Conservation (phyloP, 1,140 invertebrate species). For the Triops longicaudatus region DNA sequence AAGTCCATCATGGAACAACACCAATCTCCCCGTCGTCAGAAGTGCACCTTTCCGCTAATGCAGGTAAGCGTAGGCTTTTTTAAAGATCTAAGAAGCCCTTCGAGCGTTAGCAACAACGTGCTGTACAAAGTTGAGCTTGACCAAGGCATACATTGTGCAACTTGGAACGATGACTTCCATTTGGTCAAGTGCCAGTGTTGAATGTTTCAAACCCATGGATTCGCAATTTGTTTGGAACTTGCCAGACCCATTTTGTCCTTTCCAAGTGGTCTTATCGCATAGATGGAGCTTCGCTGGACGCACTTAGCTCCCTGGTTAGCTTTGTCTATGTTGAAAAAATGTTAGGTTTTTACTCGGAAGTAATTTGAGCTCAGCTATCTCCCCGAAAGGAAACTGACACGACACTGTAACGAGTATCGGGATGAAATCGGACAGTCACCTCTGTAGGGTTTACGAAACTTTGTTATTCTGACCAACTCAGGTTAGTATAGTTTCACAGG, state of each 20-base stretch:
- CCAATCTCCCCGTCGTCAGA: not conserved
- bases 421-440: not conserved
- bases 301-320: too few species aligned
- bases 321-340: not conserved
- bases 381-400: not conserved
- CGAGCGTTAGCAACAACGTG: not conserved
- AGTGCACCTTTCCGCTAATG: constrained; percentile 5
- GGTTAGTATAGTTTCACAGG: too few species aligned
- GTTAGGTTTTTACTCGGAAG: not conserved
- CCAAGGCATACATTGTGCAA: too few species aligned
- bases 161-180: too few species aligned
- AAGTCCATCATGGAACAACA: not conserved
- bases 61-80: not conserved
- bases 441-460: not conserved
- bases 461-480: not conserved
- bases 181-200: too few species aligned
- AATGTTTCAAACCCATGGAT: not conserved
- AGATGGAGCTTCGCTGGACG: too few species aligned
- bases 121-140: not conserved
- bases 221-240: not conserved
- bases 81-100: not conserved
- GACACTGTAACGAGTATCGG: not conserved
- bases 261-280: too few species aligned
- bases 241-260: not conserved
- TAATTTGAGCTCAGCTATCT: not conserved